Evolutionary conservation across 2,113 vertebrate genomes (phyloP), one percentile per base, ranked within the genome.

Genomic region (Amia ocellicauda): DNA sequence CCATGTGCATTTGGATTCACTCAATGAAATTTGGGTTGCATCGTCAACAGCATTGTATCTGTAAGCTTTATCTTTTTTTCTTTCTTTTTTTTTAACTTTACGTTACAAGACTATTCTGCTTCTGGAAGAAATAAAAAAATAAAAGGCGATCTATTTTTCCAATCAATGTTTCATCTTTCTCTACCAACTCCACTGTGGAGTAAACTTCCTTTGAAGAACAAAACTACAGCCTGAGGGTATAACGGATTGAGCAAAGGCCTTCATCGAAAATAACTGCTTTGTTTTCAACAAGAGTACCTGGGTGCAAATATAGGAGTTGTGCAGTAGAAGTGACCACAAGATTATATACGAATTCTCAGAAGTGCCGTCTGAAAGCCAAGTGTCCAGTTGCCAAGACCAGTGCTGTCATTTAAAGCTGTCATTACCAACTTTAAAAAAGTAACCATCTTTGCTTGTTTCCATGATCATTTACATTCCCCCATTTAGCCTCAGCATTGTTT

Each of bases 151-250:
- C 58, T 66, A 7, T 51, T 59, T 45, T 64, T 43, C 62, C 74
- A 80, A 81, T 80, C 79, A 80, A 62, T 80, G 67, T 75, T 83
- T 74, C 64, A 76, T 80, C 49, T 68, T 66, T 64, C 7, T 68
- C 31, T 64, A 52, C 54, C 57, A 62, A 31, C 42, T 53, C 64
- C 65, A 72, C 60, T 55, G 51, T 67, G 59, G 71, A 74, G 72
- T 53, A 61, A 66, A 67, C 54, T 42, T 45, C 63, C 74, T 85
- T 86, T 83, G 81, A 86, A 80, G 81, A 72, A 66, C 64, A 66
- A 63, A 54, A 40, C 64, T 42, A 64, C 58, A 72, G 82, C 79
- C 80, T 61, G 71, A 47, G 79, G 80, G 72, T 55, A 58, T 53
- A 43, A 64, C 29, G 73, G 70, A 63, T 66, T 76, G 74, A 67